Evolutionary conservation across 2,113 vertebrate species (phyloP).

Genomic region (Poicephalus gulielmi): DNA sequence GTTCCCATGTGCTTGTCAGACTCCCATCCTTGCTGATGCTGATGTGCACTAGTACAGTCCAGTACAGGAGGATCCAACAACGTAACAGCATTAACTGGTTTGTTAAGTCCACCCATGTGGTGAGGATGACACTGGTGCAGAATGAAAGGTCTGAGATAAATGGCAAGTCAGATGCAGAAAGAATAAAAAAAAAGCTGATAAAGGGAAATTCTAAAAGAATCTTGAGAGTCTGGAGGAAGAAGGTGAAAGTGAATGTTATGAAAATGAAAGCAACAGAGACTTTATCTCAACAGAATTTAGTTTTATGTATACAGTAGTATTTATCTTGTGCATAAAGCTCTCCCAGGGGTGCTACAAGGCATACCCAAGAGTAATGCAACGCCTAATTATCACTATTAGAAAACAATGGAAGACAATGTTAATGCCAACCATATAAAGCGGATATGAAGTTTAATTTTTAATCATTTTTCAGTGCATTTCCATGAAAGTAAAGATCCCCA

Average conservation of each 20-base stretch:
- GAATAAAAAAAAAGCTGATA: not conserved
- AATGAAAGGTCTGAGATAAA: not conserved
- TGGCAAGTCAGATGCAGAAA: not conserved
- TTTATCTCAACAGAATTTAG: constrained; percentile 11
- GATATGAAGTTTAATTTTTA: constrained; percentile 36
- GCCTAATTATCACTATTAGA: constrained; percentile 32
- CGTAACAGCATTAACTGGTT: not conserved
- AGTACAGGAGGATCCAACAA: not conserved
- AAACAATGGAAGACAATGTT: constrained; percentile 27
- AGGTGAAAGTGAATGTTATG: not conserved
- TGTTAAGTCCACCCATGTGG: not conserved
- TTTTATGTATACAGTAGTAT: not conserved
- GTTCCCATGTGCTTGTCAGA: not conserved
- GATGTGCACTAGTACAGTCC: not conserved
- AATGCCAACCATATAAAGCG: not conserved
- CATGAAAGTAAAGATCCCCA: constrained; percentile 1
- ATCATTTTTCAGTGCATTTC: constrained; percentile 28
- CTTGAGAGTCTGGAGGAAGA: not conserved
- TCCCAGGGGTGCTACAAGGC: constrained; percentile 20
- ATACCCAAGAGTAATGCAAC: constrained; percentile 4
- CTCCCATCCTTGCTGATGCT: not conserved
- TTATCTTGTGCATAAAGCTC: constrained; percentile 14
- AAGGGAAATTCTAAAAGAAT: not conserved
- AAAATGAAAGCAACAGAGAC: not conserved
- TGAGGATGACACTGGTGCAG: not conserved